These are phyloP conservation scores for Tribolium castaneum DNA, from an alignment of 1,140 invertebrate genomes.

Conservation along the genomic window DNA sequence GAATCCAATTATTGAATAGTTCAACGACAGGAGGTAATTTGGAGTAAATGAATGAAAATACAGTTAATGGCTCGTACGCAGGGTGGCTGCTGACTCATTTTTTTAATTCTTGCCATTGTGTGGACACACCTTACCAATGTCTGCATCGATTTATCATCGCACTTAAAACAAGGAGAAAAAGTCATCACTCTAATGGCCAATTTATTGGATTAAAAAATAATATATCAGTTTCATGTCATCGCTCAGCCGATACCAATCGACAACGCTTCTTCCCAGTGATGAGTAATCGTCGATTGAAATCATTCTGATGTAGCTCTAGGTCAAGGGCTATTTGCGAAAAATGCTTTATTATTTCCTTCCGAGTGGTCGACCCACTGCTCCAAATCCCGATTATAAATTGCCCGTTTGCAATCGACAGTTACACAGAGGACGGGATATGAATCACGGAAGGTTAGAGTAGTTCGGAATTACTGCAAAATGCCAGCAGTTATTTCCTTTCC, in stretches of 20 bases:
- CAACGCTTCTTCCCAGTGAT: neutral
- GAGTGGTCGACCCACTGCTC: constrained; percentile 20
- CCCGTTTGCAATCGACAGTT: constrained; percentile 26
- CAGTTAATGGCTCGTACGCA: neutral
- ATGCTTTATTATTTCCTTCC: constrained; percentile 19
- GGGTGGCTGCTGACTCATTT: constrained; percentile 11
- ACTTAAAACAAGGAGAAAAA: constrained; percentile 9
- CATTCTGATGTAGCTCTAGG: neutral
- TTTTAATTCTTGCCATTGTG: neutral
- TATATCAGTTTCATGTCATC: constrained; percentile 29
- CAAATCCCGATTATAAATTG: constrained; percentile 17
- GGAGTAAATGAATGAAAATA: constrained; percentile 25
- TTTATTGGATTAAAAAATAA: constrained; percentile 40
- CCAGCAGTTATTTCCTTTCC: neutral
- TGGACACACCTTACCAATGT: constrained; percentile 9
- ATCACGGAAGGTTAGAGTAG: neutral
- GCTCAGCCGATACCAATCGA: neutral
- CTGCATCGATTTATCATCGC: constrained; percentile 1
- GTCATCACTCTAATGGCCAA: constrained; percentile 36
- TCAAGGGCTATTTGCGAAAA: neutral
- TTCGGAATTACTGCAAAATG: constrained; percentile 18
- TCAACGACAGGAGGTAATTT: constrained; percentile 33
- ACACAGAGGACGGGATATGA: neutral
- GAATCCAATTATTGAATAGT: constrained; percentile 31
- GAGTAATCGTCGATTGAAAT: constrained; percentile 6